Evolutionary conservation across 2,797 vertebrate genomes (phyloP).

Genomic region (Coendou prehensilis): DNA sequence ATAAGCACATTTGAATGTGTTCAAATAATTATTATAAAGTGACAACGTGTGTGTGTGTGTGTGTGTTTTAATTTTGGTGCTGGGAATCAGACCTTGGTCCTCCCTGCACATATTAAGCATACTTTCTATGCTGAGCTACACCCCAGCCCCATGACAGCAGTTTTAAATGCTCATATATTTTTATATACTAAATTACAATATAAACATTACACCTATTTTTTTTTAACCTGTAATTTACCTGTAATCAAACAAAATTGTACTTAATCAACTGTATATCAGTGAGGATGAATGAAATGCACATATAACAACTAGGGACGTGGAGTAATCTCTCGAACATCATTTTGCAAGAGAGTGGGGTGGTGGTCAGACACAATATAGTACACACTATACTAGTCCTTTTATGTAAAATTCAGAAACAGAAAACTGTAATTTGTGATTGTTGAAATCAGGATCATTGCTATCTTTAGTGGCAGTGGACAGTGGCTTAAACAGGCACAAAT

Average conservation of each 20-base stretch:
- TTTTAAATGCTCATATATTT: not conserved
- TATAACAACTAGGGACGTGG: not conserved
- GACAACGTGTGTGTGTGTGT: not conserved
- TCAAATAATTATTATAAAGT: not conserved
- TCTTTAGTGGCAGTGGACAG: not conserved
- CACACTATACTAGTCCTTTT: not conserved
- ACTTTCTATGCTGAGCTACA: too few species aligned
- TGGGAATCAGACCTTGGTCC: not conserved
- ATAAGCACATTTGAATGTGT: not conserved
- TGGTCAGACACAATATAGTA: not conserved
- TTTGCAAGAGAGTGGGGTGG: not conserved
- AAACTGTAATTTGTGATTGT: not conserved
- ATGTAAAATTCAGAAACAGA: not conserved
- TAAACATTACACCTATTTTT: not conserved
- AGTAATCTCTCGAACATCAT: not conserved
- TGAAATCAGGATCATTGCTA: not conserved
- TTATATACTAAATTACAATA: not conserved
- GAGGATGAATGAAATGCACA: not conserved
- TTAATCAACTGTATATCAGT: not conserved
- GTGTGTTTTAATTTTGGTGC: too few species aligned
- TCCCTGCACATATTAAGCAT: not conserved
- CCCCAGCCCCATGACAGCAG: not conserved
- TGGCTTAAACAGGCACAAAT: not conserved
- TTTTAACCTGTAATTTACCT: not conserved
- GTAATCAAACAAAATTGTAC: not conserved